These are phyloP conservation scores for Pomatostomus ruficeps DNA, from an alignment of 2,113 vertebrate genomes.

Conservation along the genomic window DNA sequence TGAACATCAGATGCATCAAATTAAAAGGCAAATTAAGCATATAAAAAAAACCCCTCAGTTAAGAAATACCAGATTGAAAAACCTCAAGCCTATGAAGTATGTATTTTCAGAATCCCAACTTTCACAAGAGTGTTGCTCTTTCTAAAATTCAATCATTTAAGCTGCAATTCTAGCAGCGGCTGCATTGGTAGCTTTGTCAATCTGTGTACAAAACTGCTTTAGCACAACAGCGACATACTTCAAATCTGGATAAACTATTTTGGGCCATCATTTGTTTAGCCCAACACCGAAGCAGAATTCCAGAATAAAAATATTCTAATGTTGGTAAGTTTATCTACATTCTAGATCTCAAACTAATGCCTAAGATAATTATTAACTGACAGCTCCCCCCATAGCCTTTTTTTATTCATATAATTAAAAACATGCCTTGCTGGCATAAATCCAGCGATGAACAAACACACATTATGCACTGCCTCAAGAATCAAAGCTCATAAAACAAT, in stretches of 20 bases:
- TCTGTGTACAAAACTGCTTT: background rate
- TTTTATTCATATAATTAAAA: conserved; percentile 61
- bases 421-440: conserved; percentile 45
- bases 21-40: conserved; percentile 22
- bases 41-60: background rate
- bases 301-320: conserved; percentile 20
- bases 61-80: background rate
- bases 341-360: conserved; percentile 43
- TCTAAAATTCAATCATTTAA: background rate
- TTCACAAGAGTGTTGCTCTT: background rate
- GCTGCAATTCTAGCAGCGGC: background rate
- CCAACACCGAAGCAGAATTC: background rate
- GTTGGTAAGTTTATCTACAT: conserved; percentile 29
- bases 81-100: background rate
- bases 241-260: background rate
- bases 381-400: conserved; percentile 26
- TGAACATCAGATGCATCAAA: background rate
- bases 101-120: background rate
- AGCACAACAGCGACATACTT: background rate
- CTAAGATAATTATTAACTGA: conserved; percentile 63
- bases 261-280: background rate
- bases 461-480: conserved; percentile 50
- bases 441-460: conserved; percentile 57
- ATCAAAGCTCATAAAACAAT: conserved; percentile 51
- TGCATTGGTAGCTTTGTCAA: background rate